Conservation (phyloP, 2,113 vertebrate genomes). For the Rhinolophus sinicus region DNA sequence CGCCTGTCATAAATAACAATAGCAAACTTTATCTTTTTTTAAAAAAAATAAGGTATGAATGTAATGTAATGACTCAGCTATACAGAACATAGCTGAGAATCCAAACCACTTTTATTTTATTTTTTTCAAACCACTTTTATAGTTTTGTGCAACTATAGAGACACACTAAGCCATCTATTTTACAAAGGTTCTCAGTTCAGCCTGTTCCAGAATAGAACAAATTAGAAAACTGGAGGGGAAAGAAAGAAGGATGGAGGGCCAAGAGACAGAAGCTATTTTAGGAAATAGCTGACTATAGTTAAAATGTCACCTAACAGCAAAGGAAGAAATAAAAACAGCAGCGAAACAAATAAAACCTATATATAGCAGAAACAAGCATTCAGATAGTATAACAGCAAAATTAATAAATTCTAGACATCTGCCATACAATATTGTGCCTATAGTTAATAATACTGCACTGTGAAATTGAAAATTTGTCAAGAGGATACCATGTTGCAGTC, state of each 20-base stretch:
- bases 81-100: constrained; percentile 4
- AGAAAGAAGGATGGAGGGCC: not conserved
- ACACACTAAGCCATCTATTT: constrained; percentile 23
- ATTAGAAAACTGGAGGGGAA: not conserved
- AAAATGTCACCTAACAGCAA: not conserved
- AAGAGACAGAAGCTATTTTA: not conserved
- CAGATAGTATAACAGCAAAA: not conserved
- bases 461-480: not conserved
- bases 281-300: not conserved
- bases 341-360: not conserved
- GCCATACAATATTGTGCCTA: not conserved
- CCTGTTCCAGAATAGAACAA: constrained; percentile 1
- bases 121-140: constrained; percentile 2
- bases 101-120: constrained; percentile 2
- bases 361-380: not conserved
- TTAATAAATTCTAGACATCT: not conserved
- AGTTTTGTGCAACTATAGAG: not conserved
- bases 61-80: not conserved
- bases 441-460: not conserved
- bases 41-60: not conserved
- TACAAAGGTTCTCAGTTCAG: not conserved
- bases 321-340: not conserved
- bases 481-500: not conserved
- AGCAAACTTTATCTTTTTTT: not conserved
- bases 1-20: not conserved